Percentiles rank a stretch among this genome's conserved stretches.
These are phyloP conservation scores for Nomada flava DNA, from an alignment of 2,888 invertebrate species.

Conservation along the genomic window DNA sequence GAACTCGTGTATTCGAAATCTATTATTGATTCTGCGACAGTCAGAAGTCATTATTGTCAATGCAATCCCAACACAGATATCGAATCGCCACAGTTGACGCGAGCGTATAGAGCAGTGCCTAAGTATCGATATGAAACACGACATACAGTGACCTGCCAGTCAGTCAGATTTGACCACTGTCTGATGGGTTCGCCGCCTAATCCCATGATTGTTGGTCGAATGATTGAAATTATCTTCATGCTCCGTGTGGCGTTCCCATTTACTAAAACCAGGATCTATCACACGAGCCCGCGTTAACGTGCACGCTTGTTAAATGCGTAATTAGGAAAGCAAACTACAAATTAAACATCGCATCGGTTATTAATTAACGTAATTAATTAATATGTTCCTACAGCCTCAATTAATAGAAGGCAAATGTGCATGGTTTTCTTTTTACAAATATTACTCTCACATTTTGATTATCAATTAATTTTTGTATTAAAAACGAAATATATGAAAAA, in stretches of 20 bases:
- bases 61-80: slow-evolving; percentile 35
- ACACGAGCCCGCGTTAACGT: not conserved
- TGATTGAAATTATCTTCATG: slow-evolving; percentile 66
- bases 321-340: slow-evolving; percentile 38
- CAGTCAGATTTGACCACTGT: slow-evolving; percentile 56
- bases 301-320: slow-evolving; percentile 9
- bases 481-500: too few relatives aligned
- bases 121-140: slow-evolving; percentile 59
- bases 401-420: too few relatives aligned
- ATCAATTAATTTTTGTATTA: too few relatives aligned
- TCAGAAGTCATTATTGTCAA: slow-evolving; percentile 45
- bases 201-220: slow-evolving; percentile 43
- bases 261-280: not conserved
- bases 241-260: slow-evolving; percentile 32
- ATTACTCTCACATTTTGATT: too few relatives aligned
- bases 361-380: not conserved
- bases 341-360: slow-evolving; percentile 33
- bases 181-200: slow-evolving; percentile 54
- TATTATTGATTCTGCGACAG: slow-evolving; percentile 47
- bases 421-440: too few relatives aligned
- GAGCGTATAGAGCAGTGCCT: slow-evolving; percentile 52
- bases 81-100: slow-evolving; percentile 45
- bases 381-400: too few relatives aligned
- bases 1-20: not conserved
- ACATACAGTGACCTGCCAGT: slow-evolving; percentile 49